Conservation (phyloP, 2,888 invertebrate species). For the Cheilosia pagana region DNA sequence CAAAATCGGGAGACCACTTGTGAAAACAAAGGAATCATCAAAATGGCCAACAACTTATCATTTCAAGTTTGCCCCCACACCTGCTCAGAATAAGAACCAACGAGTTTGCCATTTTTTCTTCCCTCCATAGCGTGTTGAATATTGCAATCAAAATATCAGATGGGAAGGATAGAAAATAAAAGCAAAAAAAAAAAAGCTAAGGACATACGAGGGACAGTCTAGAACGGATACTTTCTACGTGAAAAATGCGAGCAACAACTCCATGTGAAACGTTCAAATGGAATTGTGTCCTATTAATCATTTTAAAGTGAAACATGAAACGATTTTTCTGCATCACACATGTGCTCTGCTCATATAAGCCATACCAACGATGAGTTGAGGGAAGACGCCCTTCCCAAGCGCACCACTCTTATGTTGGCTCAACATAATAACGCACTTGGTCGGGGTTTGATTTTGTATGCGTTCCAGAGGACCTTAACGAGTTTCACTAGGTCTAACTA, state of each 20-base stretch:
- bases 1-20: not conserved
- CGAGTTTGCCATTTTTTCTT: not conserved
- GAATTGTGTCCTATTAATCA: conserved; percentile 62
- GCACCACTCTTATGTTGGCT: not conserved
- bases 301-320: conserved; percentile 69
- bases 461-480: conserved; percentile 40
- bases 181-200: conserved; percentile 2
- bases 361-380: conserved; percentile 15
- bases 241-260: conserved; percentile 63
- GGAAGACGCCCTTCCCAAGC: not conserved
- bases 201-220: conserved; percentile 25
- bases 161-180: conserved; percentile 1
- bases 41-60: conserved; percentile 39
- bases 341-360: conserved; percentile 40
- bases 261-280: conserved; percentile 60
- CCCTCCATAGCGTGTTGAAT: not conserved
- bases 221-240: conserved; percentile 38
- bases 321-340: conserved; percentile 65
- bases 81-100: not conserved
- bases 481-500: conserved; percentile 37
- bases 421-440: conserved; percentile 39
- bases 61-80: not conserved
- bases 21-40: conserved; percentile 20
- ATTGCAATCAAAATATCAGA: conserved; percentile 41
- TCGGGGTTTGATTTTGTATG: conserved; percentile 50